Evolutionary conservation across 1,140 invertebrate genomes (phyloP).

Genomic region (Pinna nobilis): DNA sequence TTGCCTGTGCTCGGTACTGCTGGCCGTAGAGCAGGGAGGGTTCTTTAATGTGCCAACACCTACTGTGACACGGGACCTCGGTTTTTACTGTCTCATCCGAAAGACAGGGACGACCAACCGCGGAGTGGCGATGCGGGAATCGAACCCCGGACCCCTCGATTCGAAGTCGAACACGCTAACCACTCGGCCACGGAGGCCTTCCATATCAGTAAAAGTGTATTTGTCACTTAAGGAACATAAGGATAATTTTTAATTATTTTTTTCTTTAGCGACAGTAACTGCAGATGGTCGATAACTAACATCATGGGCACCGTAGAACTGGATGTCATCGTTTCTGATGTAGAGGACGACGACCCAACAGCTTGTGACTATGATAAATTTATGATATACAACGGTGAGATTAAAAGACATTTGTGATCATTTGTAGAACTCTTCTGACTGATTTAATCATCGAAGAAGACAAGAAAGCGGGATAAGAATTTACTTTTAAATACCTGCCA

Average conservation of each 20-base stretch:
- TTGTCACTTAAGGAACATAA: not conserved
- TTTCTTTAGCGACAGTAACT: conserved; percentile 25
- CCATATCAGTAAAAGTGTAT: too few species aligned
- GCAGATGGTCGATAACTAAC: conserved; percentile 30
- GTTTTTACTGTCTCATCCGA: too few species aligned
- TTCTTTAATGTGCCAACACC: too few species aligned
- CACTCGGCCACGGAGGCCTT: too few species aligned
- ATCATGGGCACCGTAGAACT: conserved; percentile 24
- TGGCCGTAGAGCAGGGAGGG: too few species aligned
- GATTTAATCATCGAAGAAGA: not conserved
- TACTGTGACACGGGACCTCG: too few species aligned
- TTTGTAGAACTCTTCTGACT: not conserved
- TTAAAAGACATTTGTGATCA: not conserved
- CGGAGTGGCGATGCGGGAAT: too few species aligned
- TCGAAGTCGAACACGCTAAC: too few species aligned
- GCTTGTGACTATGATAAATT: conserved; percentile 37
- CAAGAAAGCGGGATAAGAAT: not conserved
- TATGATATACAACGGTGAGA: conserved; percentile 32
- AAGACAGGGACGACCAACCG: too few species aligned
- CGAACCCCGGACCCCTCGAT: too few species aligned
- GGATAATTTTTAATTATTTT: not conserved
- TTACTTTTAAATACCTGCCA: too few species aligned
- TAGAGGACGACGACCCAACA: conserved; percentile 21
- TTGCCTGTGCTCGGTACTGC: too few species aligned
- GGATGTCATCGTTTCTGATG: conserved; percentile 29